These are phyloP conservation scores for Catonia carolina DNA, from an alignment of 2,888 invertebrate genomes.

Conservation along the genomic window DNA sequence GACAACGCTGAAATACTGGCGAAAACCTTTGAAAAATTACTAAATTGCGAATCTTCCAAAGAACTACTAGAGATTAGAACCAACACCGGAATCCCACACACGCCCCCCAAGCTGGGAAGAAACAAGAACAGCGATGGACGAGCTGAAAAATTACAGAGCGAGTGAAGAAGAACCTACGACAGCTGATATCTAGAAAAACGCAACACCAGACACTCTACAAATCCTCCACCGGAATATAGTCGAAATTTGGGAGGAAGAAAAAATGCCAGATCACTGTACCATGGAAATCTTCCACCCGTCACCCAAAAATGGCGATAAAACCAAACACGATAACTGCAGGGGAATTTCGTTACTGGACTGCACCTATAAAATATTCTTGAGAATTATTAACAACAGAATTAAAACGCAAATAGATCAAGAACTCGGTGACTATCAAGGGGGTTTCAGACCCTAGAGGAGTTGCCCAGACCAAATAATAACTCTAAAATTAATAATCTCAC, in stretches of 20 bases:
- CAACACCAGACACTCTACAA: neutral
- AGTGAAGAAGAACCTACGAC: neutral
- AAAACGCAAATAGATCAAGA: neutral
- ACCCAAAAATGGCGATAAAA: conserved; percentile 15
- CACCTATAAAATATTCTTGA: conserved; percentile 11
- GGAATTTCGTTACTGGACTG: conserved; percentile 15
- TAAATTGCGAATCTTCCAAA: too few species aligned
- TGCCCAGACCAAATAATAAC: conserved; percentile 5
- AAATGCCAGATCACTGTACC: conserved; percentile 16
- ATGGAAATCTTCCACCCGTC: conserved; percentile 12
- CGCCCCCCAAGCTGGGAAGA: neutral
- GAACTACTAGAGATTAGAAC: too few species aligned
- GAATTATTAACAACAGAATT: conserved; percentile 10
- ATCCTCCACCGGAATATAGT: neutral
- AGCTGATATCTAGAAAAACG: neutral
- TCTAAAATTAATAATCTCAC: neutral
- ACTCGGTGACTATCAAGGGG: conserved; percentile 10
- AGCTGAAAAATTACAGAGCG: neutral
- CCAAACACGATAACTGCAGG: conserved; percentile 9
- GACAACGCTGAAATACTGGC: too few species aligned
- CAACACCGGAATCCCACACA: too few species aligned
- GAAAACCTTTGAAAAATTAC: too few species aligned
- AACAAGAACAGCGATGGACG: neutral
- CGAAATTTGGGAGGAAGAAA: conserved; percentile 17
- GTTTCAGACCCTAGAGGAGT: conserved; percentile 10